Percentiles rank a stretch among this genome's conserved stretches.
Conservation (phyloP, 1,140 invertebrate species). For the Cepaea nemoralis region DNA sequence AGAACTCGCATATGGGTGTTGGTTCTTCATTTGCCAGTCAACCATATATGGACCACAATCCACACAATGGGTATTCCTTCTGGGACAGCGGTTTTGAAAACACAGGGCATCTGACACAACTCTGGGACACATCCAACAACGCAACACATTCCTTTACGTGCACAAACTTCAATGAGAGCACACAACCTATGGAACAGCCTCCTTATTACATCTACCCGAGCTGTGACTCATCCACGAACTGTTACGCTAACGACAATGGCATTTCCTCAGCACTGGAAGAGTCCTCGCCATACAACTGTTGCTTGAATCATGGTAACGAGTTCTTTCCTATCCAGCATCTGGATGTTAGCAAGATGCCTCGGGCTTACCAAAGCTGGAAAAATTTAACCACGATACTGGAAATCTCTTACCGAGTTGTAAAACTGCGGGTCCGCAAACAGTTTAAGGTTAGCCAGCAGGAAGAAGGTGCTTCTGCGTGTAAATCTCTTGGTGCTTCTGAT, state of each 20-base stretch:
- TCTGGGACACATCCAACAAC: not conserved
- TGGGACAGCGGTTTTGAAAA: not conserved
- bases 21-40: too few relatives aligned
- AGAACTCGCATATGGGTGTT: too few relatives aligned
- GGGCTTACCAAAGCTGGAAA: not conserved
- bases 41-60: too few relatives aligned
- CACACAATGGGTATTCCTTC: not conserved
- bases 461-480: not conserved
- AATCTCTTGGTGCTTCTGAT: not conserved
- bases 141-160: not conserved
- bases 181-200: not conserved
- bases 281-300: not conserved
- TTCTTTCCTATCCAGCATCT: slow-evolving; percentile 19
- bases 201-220: too few relatives aligned
- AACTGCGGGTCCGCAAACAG: not conserved
- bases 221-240: too few relatives aligned
- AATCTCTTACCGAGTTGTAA: slow-evolving; percentile 22
- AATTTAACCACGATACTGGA: not conserved
- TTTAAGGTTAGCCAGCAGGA: not conserved
- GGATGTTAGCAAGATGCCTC: not conserved
- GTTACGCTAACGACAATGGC: not conserved
- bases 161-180: not conserved
- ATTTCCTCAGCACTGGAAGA: not conserved
- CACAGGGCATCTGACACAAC: not conserved
- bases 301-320: not conserved